These are phyloP conservation scores for Ichneumoninae sp. DNA, from an alignment of 2,888 invertebrate species.

Conservation along the genomic window DNA sequence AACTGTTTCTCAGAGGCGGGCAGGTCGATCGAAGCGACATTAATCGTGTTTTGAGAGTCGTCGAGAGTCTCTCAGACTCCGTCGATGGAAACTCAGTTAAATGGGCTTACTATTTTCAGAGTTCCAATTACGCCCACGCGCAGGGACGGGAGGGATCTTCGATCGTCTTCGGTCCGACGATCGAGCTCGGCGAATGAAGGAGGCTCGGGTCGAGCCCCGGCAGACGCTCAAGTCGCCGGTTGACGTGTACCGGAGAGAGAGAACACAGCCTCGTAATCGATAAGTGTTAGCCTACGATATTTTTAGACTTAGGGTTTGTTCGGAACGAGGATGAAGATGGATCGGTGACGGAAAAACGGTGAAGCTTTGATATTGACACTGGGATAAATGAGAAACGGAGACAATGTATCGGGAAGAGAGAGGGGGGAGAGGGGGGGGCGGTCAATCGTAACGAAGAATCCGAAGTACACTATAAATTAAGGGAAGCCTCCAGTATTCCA, in stretches of 20 bases:
- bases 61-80: not conserved
- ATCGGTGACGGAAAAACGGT: not conserved
- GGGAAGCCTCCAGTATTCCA: slow-evolving; percentile 80
- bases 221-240: not conserved
- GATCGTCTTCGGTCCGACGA: slow-evolving; percentile 8
- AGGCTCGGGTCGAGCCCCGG: slow-evolving; percentile 1
- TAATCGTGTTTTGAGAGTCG: slow-evolving; percentile 41
- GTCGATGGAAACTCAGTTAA: slow-evolving; percentile 20
- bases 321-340: slow-evolving; percentile 24
- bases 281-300: slow-evolving; percentile 72
- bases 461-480: slow-evolving; percentile 61
- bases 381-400: slow-evolving; percentile 4
- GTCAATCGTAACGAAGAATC: slow-evolving; percentile 30
- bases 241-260: not conserved
- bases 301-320: slow-evolving; percentile 67
- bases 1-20: not conserved
- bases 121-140: slow-evolving; percentile 38
- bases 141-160: not conserved
- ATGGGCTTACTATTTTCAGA: slow-evolving; percentile 34
- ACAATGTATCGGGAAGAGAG: slow-evolving; percentile 4
- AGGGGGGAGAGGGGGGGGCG: not conserved
- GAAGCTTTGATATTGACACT: slow-evolving; percentile 1
- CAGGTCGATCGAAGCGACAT: slow-evolving; percentile 42
- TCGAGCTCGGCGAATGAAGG: slow-evolving; percentile 11
- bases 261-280: slow-evolving; percentile 69